Base-by-base conservation (phyloP, 2,113 vertebrate species). In the Bagarius yarrelli region DNA sequence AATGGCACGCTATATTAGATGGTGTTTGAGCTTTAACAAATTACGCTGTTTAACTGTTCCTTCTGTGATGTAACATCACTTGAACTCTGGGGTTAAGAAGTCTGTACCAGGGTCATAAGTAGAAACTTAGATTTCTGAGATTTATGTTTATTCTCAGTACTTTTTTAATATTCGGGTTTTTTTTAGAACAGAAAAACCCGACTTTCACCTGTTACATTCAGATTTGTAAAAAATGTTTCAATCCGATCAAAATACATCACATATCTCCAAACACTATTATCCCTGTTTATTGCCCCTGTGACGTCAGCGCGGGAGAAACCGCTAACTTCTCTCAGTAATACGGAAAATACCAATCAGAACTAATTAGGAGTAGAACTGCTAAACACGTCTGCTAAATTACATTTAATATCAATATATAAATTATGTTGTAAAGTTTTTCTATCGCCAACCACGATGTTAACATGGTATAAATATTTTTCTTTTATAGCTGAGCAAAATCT, bases 271-370 rank as follows among this genome's bases (percentile, higher is more conserved):
- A n/a, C 21, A 69, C 36, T 5, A 67, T n/a, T 40, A 69, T 6
- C 14, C 8, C 40, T 14, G 32, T 27, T 12, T 2, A 55, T 23
- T 27, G 4, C 18, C 18, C 18, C 25, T 15, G 50, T 73, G 50
- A 73, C 70, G 25, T 73, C 70, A 71, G 40, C 44, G 44, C 69
- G n/a, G 40, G 1, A 71, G 9, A 70, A 52, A 71, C 69, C 69
- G 44, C n/a, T 15, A 50, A 47, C n/a, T 67, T 44, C 34, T 14
- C 21, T 23, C 11, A 14, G 1, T 1, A 40, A 40, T 12, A 21
- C 23, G 19, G 32, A 66, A n/a, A 44, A 44, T 14, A n/a, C 36
- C 8, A 44, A 5, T 5, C 8, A 47, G 8, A 53, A 21, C 1
- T 18, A 3, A 15, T 23, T 23, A 13, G 11, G 5, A 34, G 9